Evolutionary conservation across 2,113 vertebrate species (phyloP), one percentile per base, ranked within the genome.

Genomic region (Ellobius talpinus): DNA sequence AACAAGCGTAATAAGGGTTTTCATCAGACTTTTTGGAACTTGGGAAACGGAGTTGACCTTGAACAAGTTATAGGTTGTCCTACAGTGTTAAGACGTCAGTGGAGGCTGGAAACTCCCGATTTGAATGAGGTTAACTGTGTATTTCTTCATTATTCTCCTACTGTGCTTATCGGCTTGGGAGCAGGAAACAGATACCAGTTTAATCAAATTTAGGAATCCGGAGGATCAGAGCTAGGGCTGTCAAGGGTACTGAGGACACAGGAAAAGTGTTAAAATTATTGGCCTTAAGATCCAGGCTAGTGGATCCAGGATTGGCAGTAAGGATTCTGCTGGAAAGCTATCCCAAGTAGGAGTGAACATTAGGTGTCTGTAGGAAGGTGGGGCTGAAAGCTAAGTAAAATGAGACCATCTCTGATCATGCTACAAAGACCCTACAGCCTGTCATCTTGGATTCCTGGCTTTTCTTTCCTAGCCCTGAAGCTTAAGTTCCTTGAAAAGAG

Each of bases 131-230:
- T 68, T 90, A 78, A 82, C 33, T 66, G 63, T 13, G 21, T 85
- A 85, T 55, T 90, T 96, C 29, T 89, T 96, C 66, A 90, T 42
- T 94, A 24, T 77, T 93, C 16, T 95, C 73, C 77, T 78, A 3
- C 76, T 24, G 47, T 21, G 68, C 39, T 96, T 87, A 74, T 39
- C 82, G 78, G 42, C 73, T 61, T 50, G 21, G 26, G 42, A 97
- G 39, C 58, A 91, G 58, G 91, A 95, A 91, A 52, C 76, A 85
- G 55, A 94, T 88, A 9, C 24, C 87, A 14, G 36, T 63, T 94
- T 68, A 63, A 91, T 89, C 26, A 89, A 96, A 95, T 66, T 96
- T 76, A 61, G 55, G 16, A n/a, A 68, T 74, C 16, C n/a, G 19
- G 16, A 88, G 58, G 31, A 92, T 16, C 33, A 89, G 36, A 92